These are phyloP conservation scores for Equus przewalskii DNA, from an alignment of 2,113 vertebrate species.

Conservation along the genomic window DNA sequence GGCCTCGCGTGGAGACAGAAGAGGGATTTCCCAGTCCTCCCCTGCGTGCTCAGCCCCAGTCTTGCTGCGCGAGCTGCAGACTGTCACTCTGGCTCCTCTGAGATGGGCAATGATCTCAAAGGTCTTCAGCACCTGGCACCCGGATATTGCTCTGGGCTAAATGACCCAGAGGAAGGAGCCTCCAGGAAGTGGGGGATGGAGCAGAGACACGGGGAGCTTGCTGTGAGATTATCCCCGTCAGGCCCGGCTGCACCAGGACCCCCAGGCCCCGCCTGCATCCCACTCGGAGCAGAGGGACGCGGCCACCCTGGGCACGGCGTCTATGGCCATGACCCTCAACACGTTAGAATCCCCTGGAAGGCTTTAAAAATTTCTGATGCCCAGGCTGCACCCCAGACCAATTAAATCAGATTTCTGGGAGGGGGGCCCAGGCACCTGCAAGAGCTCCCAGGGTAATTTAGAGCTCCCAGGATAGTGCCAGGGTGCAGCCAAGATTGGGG, in stretches of 20 bases:
- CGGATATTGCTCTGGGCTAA: background rate
- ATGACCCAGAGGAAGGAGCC: background rate
- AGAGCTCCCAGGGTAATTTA: background rate
- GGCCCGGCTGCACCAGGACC: background rate
- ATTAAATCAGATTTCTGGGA: background rate
- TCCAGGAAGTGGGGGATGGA: background rate
- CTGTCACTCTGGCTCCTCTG: background rate
- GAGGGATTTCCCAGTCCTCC: accelerated
- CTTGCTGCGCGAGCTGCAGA: background rate
- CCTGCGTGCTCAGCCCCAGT: accelerated
- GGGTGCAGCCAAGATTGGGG: background rate
- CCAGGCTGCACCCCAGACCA: background rate
- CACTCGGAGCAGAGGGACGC: background rate
- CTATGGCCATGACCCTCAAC: accelerated
- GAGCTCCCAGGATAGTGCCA: background rate
- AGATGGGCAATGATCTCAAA: background rate
- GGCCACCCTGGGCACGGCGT: background rate
- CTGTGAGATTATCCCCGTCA: background rate
- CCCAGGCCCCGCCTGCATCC: background rate
- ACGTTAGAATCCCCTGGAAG: background rate
- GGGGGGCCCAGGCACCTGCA: too few relatives aligned
- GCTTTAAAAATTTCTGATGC: background rate
- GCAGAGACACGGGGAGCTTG: background rate
- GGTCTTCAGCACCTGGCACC: background rate
- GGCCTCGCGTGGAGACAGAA: too few relatives aligned